Conservation (phyloP, 2,888 invertebrate species). For the Priocnemis perturbator region DNA sequence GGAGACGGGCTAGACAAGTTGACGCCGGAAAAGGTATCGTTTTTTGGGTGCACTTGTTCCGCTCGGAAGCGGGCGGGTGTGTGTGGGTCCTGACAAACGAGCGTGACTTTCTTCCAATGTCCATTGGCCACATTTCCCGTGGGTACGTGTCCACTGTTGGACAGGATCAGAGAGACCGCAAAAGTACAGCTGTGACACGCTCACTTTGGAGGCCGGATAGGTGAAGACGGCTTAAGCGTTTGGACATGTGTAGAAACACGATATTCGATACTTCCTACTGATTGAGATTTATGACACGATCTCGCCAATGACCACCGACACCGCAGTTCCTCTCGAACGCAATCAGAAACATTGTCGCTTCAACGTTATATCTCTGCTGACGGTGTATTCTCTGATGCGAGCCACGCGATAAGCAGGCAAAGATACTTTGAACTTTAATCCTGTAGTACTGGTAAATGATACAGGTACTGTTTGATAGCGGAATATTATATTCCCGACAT, state of each 20-base stretch:
- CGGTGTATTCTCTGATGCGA: too few relatives aligned
- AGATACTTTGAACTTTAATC: too few relatives aligned
- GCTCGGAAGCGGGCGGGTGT: too few relatives aligned
- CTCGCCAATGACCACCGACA: constrained; percentile 3
- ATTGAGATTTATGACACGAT: constrained; percentile 33
- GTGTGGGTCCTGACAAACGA: too few relatives aligned
- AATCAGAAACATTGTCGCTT: too few relatives aligned
- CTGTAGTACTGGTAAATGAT: neutral
- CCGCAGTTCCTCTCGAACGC: too few relatives aligned
- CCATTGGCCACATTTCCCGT: constrained; percentile 24
- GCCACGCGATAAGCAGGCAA: too few relatives aligned
- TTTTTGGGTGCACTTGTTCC: too few relatives aligned
- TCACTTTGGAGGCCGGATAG: constrained; percentile 43
- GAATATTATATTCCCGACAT: neutral
- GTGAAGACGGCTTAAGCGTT: constrained; percentile 58
- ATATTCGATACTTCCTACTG: constrained; percentile 65
- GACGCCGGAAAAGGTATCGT: too few relatives aligned
- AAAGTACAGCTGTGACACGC: constrained; percentile 52
- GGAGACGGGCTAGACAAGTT: constrained; percentile 5
- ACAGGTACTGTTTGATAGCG: neutral
- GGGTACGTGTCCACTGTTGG: constrained; percentile 33
- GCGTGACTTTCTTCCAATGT: constrained; percentile 9
- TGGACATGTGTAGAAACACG: constrained; percentile 70
- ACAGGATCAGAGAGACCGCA: constrained; percentile 55
- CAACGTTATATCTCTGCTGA: too few relatives aligned